Evolutionary conservation across 2,113 vertebrate species (phyloP), one percentile per base, ranked within the genome.

Genomic region (Prochilodus magdalenae): DNA sequence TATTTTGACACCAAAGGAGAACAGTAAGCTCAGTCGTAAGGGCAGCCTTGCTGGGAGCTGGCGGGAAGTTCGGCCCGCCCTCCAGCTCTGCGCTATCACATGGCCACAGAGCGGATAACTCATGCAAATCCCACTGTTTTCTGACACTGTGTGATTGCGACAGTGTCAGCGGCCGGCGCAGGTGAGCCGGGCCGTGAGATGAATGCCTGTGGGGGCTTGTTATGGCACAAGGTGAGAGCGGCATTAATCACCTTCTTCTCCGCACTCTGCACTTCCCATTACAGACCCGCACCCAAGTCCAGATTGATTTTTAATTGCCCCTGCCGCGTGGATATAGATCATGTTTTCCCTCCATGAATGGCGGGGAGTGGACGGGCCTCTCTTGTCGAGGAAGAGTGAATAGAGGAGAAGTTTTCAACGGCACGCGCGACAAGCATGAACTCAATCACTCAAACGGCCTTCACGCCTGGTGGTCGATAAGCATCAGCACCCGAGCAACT

Each of bases 281-380:
- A 94, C 91, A 88, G 89, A 85, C 85, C 75, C 85, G 84, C 90
- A 92, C 90, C 77, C 87, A 88, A 92, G 93, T 90, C 92, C 90
- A 93, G 93, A 95, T 94, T 93, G 93, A 90, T 93, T 94, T 95
- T 94, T 93, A 94, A 94, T 94, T 95, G 93, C 93, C 92, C 89
- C 87, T 85, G 88, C 88, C 84, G 86, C 89, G 86, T 89, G 90
- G 91, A 92, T 92, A 94, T 92, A 93, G 90, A 94, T 95, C 91
- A 92, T 91, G 91, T 92, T 92, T 90, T 91, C 88, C 86, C 53
- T 36, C 2, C 57, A 73, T 84, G 90, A 83, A 81, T 85, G 81
- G 80, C 73, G 87, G 87, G 51, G 40, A 67, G 59, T 65, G 63
- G 55, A 65, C 57, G 14, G 40, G 20, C 44, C 51, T 72, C 49